These are phyloP conservation scores for Antedon mediterranea DNA, from an alignment of 53 echinoderm and acorn worm species.

Conservation along the genomic window DNA sequence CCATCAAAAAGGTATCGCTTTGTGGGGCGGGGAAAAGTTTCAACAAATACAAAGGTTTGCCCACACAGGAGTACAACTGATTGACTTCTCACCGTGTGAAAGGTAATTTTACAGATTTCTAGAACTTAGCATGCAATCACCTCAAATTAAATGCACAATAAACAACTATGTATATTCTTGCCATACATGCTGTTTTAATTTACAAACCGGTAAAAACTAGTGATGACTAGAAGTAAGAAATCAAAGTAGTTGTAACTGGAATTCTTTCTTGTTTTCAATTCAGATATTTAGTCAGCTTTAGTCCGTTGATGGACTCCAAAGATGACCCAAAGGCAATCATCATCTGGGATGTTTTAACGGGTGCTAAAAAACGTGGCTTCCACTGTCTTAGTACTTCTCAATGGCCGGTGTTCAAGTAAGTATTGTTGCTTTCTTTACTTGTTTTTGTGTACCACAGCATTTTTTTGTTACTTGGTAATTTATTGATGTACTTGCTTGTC, in stretches of 20 bases:
- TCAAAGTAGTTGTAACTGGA: too few species aligned
- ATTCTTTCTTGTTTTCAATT: neutral
- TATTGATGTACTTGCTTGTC: too few species aligned
- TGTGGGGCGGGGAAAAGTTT: constrained; percentile 97
- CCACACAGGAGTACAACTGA: constrained; percentile 92
- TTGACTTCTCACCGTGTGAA: constrained; percentile 96
- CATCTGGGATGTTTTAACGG: constrained; percentile 83
- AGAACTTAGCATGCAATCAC: too few species aligned
- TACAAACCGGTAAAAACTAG: too few species aligned
- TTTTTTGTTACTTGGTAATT: neutral
- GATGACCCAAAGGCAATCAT: constrained; percentile 93
- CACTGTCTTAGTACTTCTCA: constrained; percentile 79
- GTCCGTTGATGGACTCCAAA: constrained; percentile 55
- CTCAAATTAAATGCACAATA: too few species aligned
- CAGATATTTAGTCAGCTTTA: constrained; percentile 91
- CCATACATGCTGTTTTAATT: too few species aligned
- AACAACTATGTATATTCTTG: too few species aligned
- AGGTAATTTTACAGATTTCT: too few species aligned
- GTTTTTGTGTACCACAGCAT: too few species aligned
- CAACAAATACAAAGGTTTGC: constrained; percentile 84
- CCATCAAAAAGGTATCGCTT: constrained; percentile 90
- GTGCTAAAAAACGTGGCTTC: constrained; percentile 90
- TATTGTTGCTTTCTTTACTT: neutral
- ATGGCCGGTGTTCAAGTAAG: constrained; percentile 99
- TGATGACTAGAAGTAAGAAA: too few species aligned